Evolutionary conservation across 1,140 invertebrate genomes (phyloP), one percentile per base, ranked within the genome.

Genomic region (Thaumetopoea pityocampa): DNA sequence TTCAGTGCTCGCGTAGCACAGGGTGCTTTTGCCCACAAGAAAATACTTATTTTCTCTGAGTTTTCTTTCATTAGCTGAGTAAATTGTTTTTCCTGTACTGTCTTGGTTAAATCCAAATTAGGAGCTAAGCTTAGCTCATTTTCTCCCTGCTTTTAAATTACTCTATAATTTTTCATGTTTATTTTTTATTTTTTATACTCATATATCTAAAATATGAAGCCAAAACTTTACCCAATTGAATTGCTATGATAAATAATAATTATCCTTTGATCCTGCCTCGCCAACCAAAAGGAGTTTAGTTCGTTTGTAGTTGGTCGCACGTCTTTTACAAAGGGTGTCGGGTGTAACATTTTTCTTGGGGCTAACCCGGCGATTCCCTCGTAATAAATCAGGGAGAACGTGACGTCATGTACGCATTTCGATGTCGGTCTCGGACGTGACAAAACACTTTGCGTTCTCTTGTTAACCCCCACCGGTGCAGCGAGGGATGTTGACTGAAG

Each of bases 11-110:
- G n/a, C 28, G 18, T 40, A 14, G 33, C 11, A 23, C 14, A 23
- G 43, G 49, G 41, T 40, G 40, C 43, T 26, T 34, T 32, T 33
- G 34, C 43, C 36, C 29, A 42, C 30, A 35, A 56, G 44, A 46
- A 47, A 55, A 59, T 47, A 30, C 58, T 48, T 62, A 54, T 62
- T 56, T 56, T 63, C 52, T 17, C 47, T 33, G 22, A 45, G 52
- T 64, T 62, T 52, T 49, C 56, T 57, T 52, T 67, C 54, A 63
- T 69, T 67, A 72, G 36, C 37, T 29, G 51, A 45, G 56, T 55
- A 61, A 72, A 72, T 69, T 69, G 58, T 67, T 67, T 72, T 67
- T 67, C 63, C 59, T 51, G 45, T 41, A 42, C 45, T 49, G 55
- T 59, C 49, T 72, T 54, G 38, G 41, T 61, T 24, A 43, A 50